Percentiles rank a stretch among this genome's conserved stretches.
Conservation (phyloP, 2,113 vertebrate genomes). For the Dicrurus megarhynchus region DNA sequence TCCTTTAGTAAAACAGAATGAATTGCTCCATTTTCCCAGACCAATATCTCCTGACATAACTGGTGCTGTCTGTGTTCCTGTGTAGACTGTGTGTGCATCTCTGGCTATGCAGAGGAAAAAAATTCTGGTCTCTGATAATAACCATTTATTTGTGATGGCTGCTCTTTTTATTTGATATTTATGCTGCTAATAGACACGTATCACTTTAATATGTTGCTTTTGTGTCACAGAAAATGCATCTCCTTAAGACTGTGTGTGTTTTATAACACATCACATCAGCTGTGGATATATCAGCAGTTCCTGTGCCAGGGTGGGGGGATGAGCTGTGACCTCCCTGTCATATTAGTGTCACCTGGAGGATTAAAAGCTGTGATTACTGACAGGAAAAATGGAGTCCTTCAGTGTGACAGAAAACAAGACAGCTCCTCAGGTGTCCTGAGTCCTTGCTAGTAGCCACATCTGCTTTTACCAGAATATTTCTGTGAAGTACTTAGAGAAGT, state of each 20-base stretch:
- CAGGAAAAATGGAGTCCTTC: background rate
- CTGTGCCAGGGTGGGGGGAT: background rate
- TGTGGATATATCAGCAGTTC: background rate
- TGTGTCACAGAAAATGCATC: background rate
- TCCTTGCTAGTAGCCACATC: background rate
- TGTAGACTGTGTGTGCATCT: background rate
- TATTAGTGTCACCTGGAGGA: background rate
- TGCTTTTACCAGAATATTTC: background rate
- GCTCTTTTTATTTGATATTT: slow-evolving; percentile 13
- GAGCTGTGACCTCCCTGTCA: background rate
- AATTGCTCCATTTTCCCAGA: background rate
- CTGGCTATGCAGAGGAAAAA: background rate
- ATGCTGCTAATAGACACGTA: slow-evolving; percentile 26
- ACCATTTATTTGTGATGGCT: background rate
- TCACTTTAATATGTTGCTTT: background rate
- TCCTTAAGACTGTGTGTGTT: background rate
- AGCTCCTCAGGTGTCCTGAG: background rate
- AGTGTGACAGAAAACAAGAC: background rate
- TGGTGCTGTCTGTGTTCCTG: background rate
- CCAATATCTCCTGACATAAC: background rate
- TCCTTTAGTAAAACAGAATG: background rate
- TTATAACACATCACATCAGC: background rate
- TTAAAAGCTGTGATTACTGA: background rate
- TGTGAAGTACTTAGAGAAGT: background rate
- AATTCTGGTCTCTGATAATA: background rate